Conservation (phyloP, 1,140 invertebrate genomes). For the Pentalonia nigronervosa region DNA sequence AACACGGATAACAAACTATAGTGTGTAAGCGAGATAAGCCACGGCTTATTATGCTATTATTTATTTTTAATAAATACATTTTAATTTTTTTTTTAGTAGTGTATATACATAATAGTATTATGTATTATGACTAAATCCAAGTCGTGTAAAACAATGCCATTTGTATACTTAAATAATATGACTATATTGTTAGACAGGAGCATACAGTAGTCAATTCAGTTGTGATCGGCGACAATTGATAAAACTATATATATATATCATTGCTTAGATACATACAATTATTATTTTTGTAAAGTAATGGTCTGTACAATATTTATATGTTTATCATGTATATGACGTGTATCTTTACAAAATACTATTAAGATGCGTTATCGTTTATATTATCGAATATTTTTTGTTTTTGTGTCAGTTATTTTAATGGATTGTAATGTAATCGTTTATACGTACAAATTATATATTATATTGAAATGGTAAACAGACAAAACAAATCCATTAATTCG, state of each 20-base stretch:
- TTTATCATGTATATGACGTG: neutral
- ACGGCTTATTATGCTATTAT: neutral
- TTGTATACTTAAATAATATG: neutral
- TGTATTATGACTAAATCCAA: neutral
- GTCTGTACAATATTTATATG: neutral
- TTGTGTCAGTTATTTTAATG: neutral
- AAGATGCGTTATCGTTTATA: neutral
- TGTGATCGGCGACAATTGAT: neutral
- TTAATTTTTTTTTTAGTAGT: no score
- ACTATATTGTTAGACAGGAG: neutral
- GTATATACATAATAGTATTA: no score
- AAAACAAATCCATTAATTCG: neutral
- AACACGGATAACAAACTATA: neutral
- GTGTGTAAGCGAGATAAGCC: neutral
- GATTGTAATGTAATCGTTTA: neutral
- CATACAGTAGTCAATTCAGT: neutral
- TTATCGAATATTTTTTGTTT: neutral
- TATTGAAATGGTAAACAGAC: neutral
- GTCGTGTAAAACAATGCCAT: neutral
- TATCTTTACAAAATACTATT: neutral
- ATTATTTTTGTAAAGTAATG: neutral
- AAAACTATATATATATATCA: neutral
- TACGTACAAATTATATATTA: neutral
- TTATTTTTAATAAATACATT: neutral
- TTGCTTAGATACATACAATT: neutral